Percentiles rank a stretch among this genome's conserved stretches.
These are phyloP conservation scores for Eristalis arbustorum DNA, from an alignment of 2,888 invertebrate species.

Conservation along the genomic window DNA sequence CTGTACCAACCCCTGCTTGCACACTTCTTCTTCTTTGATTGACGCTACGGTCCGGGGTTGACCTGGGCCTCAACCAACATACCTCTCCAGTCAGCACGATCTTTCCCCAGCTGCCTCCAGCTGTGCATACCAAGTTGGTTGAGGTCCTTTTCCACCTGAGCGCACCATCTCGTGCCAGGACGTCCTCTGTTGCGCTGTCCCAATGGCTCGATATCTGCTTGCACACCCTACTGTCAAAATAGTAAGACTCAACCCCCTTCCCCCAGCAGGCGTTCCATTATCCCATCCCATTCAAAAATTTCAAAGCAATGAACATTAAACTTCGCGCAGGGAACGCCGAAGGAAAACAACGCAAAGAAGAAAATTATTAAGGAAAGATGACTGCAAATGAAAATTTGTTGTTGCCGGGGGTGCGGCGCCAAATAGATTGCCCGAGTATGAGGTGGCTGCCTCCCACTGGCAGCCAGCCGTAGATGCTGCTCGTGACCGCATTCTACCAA, in stretches of 20 bases:
- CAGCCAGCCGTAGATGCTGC: not conserved
- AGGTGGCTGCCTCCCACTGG: constrained; percentile 24
- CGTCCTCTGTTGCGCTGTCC: no score
- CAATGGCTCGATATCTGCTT: no score
- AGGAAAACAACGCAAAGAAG: not conserved
- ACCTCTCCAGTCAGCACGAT: not conserved
- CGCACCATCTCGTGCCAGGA: no score
- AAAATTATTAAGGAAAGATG: constrained; percentile 33
- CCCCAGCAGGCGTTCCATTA: not conserved
- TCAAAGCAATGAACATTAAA: not conserved
- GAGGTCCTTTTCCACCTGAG: no score
- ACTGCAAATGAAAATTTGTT: constrained; percentile 58
- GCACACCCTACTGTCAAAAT: not conserved
- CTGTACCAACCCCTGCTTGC: not conserved
- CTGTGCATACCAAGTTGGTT: no score
- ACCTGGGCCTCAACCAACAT: no score
- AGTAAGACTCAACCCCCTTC: not conserved
- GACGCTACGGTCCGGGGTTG: no score
- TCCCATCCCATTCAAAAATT: constrained; percentile 8
- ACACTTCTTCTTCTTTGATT: no score
- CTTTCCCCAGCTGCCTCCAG: no score
- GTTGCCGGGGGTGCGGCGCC: constrained; percentile 33
- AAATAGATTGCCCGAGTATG: constrained; percentile 54
- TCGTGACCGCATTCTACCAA: not conserved
- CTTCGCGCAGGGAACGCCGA: not conserved